These are phyloP conservation scores for Actenoides lindsayi DNA, from an alignment of 2,113 vertebrate species.

Conservation along the genomic window DNA sequence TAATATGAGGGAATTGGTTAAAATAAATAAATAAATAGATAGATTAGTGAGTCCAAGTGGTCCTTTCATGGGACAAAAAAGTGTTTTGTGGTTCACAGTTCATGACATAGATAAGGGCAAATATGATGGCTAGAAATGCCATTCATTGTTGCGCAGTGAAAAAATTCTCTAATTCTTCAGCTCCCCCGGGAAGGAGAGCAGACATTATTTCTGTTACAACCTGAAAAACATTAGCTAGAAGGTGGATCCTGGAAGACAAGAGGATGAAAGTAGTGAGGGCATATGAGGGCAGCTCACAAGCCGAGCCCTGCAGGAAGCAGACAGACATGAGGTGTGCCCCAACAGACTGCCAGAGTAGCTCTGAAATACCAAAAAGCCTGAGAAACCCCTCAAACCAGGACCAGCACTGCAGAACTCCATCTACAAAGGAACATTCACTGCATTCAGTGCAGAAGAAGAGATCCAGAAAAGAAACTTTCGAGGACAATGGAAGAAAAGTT, in stretches of 20 bases:
- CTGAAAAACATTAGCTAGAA: neutral
- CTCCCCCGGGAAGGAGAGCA: neutral
- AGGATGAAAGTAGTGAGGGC: neutral
- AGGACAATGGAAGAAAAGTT: neutral
- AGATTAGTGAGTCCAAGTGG: neutral
- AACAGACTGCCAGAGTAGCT: neutral
- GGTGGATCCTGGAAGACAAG: neutral
- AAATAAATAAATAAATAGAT: neutral
- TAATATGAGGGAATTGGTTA: neutral
- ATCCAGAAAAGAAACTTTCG: neutral
- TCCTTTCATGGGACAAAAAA: neutral
- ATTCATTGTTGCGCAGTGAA: neutral
- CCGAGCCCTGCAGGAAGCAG: neutral
- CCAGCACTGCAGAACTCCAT: neutral
- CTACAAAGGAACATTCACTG: accelerated
- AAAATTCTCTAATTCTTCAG: neutral
- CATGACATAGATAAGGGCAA: neutral
- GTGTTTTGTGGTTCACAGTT: neutral
- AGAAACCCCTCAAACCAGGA: neutral
- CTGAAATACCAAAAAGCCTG: neutral
- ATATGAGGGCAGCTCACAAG: neutral
- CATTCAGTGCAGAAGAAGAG: neutral
- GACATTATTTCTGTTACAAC: neutral
- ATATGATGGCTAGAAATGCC: neutral
- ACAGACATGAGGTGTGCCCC: neutral